phyloP scores from a whole-genome alignment of 2,888 invertebrate species.

The Ichneumoninae sp. region DNA sequence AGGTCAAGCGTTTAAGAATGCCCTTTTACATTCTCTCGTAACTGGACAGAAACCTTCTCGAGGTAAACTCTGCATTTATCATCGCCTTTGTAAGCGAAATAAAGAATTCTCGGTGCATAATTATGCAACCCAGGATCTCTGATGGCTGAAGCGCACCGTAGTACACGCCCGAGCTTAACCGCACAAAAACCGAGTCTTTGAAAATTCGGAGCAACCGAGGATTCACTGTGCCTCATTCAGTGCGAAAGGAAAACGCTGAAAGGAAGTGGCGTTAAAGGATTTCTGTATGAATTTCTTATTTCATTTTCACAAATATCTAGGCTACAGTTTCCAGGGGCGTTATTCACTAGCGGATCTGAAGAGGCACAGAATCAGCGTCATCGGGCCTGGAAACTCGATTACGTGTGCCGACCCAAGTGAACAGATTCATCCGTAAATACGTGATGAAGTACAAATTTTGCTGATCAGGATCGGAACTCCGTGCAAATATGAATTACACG shows the following conservation, averaged over 20 bases:
- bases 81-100: background rate
- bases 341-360: background rate
- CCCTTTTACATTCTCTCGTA: background rate
- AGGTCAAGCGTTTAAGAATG: background rate
- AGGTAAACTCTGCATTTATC: conserved; percentile 5
- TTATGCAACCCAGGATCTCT: background rate
- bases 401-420: background rate
- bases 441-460: background rate
- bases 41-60: background rate
- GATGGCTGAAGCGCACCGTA: background rate
- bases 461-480: background rate
- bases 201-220: background rate
- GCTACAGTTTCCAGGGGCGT: background rate
- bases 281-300: conserved; percentile 6
- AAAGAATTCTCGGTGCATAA: background rate
- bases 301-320: background rate
- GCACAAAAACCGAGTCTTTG: background rate
- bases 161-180: background rate
- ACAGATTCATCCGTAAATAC: background rate
- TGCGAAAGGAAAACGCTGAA: background rate
- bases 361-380: background rate
- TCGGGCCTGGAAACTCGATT: background rate
- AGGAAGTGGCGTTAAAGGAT: background rate
- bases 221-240: background rate
- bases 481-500: background rate